Conservation (phyloP, 2,888 invertebrate genomes). For the Drosophila cracens region DNA sequence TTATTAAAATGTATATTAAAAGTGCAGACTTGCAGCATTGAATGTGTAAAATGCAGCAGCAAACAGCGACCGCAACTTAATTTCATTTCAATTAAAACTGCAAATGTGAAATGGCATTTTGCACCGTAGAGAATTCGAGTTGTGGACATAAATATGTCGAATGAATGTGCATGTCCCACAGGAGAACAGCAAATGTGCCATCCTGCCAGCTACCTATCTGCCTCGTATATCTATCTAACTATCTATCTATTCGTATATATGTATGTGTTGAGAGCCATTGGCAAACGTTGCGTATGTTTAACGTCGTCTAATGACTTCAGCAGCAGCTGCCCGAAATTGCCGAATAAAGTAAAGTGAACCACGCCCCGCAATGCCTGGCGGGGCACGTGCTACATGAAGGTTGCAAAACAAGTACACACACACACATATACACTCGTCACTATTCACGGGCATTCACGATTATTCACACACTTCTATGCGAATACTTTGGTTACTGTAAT, state of each 20-base stretch:
- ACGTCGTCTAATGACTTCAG: constrained; percentile 68
- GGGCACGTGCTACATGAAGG: constrained; percentile 49
- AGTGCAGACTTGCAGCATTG: constrained; percentile 50
- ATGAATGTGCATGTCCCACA: constrained; percentile 14
- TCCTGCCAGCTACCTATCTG: constrained; percentile 3
- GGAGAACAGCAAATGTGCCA: constrained; percentile 17
- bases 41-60: constrained; percentile 40
- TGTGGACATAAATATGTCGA: constrained; percentile 43
- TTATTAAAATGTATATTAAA: constrained; percentile 62
- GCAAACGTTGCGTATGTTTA: constrained; percentile 69
- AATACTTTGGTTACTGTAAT: constrained; percentile 59
- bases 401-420: constrained; percentile 8
- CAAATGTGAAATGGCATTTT: constrained; percentile 47
- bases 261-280: constrained; percentile 30
- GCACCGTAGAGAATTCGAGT: constrained; percentile 13
- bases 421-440: background rate
- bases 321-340: constrained; percentile 56
- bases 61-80: constrained; percentile 59
- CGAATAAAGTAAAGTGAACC: constrained; percentile 44
- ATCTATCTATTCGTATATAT: background rate
- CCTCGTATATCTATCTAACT: constrained; percentile 1
- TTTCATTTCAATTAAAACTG: constrained; percentile 79
- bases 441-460: constrained; percentile 30
- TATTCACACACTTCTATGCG: constrained; percentile 32
- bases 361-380: constrained; percentile 19